phyloP scores from a whole-genome alignment of 2,888 invertebrate genomes.

The Dascillus cervinus region DNA sequence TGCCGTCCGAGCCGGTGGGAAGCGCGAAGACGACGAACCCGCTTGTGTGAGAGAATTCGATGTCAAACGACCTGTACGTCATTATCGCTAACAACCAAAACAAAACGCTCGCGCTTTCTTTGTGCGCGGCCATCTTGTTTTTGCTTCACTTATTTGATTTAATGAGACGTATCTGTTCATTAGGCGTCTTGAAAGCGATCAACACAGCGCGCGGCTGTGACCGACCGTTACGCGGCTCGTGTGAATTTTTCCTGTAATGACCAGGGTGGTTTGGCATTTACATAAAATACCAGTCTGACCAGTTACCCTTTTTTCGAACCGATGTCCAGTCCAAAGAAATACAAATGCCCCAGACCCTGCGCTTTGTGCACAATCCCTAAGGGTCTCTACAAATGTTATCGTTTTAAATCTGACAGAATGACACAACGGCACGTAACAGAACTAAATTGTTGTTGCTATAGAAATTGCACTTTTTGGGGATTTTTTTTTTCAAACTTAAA shows the following conservation, averaged over 20 bases:
- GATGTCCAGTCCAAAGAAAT: constrained; percentile 22
- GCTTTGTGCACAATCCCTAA: constrained; percentile 9
- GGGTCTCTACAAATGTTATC: constrained; percentile 11
- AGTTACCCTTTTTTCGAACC: constrained; percentile 25
- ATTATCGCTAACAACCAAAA: constrained; percentile 40
- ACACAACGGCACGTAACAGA: constrained; percentile 6
- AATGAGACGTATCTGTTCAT: constrained; percentile 30
- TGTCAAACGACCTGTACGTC: constrained; percentile 35
- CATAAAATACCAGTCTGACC: constrained; percentile 38
- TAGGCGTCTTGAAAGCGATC: neutral
- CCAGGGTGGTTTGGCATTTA: constrained; percentile 21
- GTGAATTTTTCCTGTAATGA: constrained; percentile 17
- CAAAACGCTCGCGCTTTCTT: constrained; percentile 38
- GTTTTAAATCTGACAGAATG: constrained; percentile 12
- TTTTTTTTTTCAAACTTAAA: too few species aligned
- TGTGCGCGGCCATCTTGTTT: constrained; percentile 40
- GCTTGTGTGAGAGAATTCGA: too few species aligned
- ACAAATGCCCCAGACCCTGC: constrained; percentile 11
- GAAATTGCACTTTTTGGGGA: too few species aligned
- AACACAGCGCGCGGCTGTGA: neutral
- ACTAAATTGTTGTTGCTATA: too few species aligned
- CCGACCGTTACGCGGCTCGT: too few species aligned
- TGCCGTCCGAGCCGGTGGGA: constrained; percentile 6
- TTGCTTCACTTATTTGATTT: constrained; percentile 40
- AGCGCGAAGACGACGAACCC: constrained; percentile 15